These are phyloP conservation scores for Lasioglossum marginatum DNA, from an alignment of 2,888 invertebrate species.

Conservation along the genomic window DNA sequence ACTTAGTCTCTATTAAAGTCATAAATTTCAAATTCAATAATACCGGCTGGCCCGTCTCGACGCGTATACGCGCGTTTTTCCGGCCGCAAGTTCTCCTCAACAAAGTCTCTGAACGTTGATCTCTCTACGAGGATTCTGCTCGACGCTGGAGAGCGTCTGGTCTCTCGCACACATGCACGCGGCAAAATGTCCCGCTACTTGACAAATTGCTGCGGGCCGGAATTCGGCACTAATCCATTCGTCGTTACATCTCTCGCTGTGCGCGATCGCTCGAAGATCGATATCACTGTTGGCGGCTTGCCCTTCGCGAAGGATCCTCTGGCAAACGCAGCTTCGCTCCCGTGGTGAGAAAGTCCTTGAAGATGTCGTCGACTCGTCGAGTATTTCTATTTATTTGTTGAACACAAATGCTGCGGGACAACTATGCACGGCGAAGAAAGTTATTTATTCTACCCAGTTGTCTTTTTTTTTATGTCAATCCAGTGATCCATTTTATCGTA, in stretches of 20 bases:
- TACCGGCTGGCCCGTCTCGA: conserved; percentile 59
- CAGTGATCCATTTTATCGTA: no score
- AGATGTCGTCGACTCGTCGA: not conserved
- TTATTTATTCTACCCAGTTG: not conserved
- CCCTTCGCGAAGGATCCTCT: conserved; percentile 19
- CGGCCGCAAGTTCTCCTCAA: not conserved
- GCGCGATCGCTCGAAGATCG: conserved; percentile 51
- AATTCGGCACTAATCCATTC: conserved; percentile 69
- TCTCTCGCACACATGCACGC: not conserved
- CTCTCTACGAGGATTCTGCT: not conserved
- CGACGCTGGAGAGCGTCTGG: not conserved
- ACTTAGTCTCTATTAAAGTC: conserved; percentile 82
- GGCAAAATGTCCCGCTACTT: conserved; percentile 61
- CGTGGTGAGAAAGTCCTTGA: not conserved
- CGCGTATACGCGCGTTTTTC: conserved; percentile 6
- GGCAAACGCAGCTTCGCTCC: not conserved
- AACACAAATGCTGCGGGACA: not conserved
- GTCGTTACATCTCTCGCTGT: conserved; percentile 49
- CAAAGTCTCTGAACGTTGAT: not conserved
- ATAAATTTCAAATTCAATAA: conserved; percentile 84
- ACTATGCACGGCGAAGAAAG: no score
- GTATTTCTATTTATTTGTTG: not conserved
- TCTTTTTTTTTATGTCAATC: not conserved
- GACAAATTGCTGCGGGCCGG: conserved; percentile 66
- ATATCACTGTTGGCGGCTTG: conserved; percentile 59